Percentiles rank a stretch among this genome's conserved stretches.
Evolutionary conservation across 2,888 invertebrate genomes (phyloP).

Genomic region (Lasioglossum zephyrum): DNA sequence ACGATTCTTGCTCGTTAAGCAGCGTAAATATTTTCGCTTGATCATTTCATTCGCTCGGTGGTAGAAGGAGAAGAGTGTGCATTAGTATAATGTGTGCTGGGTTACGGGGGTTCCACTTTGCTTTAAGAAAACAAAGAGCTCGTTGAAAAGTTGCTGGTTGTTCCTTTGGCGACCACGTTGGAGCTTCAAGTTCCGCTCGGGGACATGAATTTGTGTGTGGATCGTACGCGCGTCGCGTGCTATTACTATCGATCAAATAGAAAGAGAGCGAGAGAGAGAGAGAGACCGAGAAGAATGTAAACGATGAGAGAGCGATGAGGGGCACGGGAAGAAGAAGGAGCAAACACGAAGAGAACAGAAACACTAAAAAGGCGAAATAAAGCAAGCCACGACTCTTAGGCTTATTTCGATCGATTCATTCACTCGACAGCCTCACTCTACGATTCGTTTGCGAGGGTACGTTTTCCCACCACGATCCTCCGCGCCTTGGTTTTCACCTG

Average conservation of each 20-base stretch:
- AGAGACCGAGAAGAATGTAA: slow-evolving; percentile 16
- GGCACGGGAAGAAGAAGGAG: slow-evolving; percentile 1
- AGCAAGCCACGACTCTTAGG: slow-evolving; percentile 38
- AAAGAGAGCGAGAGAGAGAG: slow-evolving; percentile 12
- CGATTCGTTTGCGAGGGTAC: slow-evolving; percentile 8
- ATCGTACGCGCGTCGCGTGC: slow-evolving; percentile 45
- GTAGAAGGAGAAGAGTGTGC: background rate
- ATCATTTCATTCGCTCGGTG: background rate
- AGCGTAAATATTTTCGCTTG: background rate
- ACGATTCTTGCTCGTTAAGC: background rate
- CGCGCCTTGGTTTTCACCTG: background rate
- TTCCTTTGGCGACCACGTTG: background rate
- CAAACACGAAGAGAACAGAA: background rate
- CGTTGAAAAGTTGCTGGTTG: background rate
- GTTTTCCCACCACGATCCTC: background rate
- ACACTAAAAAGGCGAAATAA: slow-evolving; percentile 13
- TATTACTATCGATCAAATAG: slow-evolving; percentile 40
- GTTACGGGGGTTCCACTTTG: background rate
- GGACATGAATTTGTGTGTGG: slow-evolving; percentile 24
- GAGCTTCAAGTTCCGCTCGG: slow-evolving; percentile 20
- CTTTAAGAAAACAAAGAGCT: background rate
- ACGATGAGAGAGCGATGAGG: background rate
- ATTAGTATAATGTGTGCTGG: background rate
- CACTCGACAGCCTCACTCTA: slow-evolving; percentile 22
- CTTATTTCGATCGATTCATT: slow-evolving; percentile 53